A percentile compares a stretch with the other conserved stretches of the same genome.
These are phyloP conservation scores for Onychomys leucogaster DNA, from an alignment of 2,797 vertebrate species.

Conservation along the genomic window DNA sequence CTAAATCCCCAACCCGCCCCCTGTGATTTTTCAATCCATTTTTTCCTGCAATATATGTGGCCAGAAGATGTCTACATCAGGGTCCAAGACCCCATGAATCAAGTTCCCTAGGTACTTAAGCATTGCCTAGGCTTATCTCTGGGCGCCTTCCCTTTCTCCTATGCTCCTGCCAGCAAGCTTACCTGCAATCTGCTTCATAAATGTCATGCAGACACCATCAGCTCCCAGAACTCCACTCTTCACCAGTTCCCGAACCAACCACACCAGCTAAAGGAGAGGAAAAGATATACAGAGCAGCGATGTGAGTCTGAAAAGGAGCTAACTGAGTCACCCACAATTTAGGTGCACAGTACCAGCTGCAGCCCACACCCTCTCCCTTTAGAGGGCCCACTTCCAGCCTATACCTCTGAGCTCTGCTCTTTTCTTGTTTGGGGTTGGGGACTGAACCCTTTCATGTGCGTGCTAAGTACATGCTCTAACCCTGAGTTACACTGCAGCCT, in stretches of 20 bases:
- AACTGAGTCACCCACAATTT: neutral
- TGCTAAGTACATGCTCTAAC: neutral
- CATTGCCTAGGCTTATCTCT: neutral
- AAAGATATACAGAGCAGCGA: neutral
- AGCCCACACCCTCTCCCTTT: neutral
- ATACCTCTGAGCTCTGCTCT: neutral
- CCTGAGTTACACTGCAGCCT: neutral
- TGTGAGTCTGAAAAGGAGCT: neutral
- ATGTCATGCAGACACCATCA: constrained; percentile 96
- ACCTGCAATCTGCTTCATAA: constrained; percentile 98
- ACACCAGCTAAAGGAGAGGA: constrained; percentile 91
- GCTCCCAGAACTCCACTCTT: constrained; percentile 95
- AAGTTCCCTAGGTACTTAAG: neutral
- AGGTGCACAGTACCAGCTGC: neutral
- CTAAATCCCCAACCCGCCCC: no score
- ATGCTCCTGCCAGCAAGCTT: constrained; percentile 57
- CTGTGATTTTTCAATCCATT: constrained; percentile 9
- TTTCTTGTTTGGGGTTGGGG: neutral
- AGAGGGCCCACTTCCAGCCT: no score
- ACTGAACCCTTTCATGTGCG: neutral
- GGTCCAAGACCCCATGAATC: neutral
- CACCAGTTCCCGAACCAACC: constrained; percentile 96
- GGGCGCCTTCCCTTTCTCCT: constrained; percentile 5
- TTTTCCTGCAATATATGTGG: neutral
- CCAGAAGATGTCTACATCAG: neutral